Base-by-base conservation (phyloP, 2,888 invertebrate genomes). In the Platycnemis pennipes region DNA sequence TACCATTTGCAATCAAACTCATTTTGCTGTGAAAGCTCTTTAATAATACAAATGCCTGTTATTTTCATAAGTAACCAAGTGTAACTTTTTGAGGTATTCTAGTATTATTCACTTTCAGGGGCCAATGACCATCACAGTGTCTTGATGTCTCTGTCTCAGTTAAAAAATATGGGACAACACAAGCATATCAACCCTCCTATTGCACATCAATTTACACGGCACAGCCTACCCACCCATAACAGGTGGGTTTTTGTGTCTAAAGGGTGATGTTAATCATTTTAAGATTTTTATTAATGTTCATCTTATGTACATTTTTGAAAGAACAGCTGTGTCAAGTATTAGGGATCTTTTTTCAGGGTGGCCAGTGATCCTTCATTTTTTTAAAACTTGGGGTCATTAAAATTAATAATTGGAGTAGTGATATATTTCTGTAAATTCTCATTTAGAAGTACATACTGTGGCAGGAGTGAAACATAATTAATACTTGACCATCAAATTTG, bases 201-300 rank as follows among this genome's bases (percentile, higher is more conserved):
- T 91, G 91, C 91, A 91, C 91, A 91, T 91, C 91, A 91, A 63
- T 69, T 69, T 63, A 63, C 63, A 44, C 91, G 91, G 91, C 91
- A 91, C 91, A 91, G 91, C 63, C 91, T 91, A 63, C 91, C 91
- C 91, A 91, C 91, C 63, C 44, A 63, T 91, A 91, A 91, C 91
- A 91, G 91, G 91, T 91, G 91, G 91, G 91, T 91, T 91, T 91
- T 91, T 91, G 91, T 91, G 44, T 63, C 63, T 91, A 56, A 26
- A 42, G 69, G n/a, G 26, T 91, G 22, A 31, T 53, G 11, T 22
- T n/a, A 46, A 45, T 87, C 63, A 22, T 91, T 19, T 56, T 13
- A 45, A 63, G 42, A 69, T 37, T n/a, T 11, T 77, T 31, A 77
- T 77, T 1, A 16, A 77, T 77, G 77, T 77, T n/a, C n/a, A n/a